phyloP scores from a whole-genome alignment of 2,888 invertebrate genomes.

The Mythimna loreyi region DNA sequence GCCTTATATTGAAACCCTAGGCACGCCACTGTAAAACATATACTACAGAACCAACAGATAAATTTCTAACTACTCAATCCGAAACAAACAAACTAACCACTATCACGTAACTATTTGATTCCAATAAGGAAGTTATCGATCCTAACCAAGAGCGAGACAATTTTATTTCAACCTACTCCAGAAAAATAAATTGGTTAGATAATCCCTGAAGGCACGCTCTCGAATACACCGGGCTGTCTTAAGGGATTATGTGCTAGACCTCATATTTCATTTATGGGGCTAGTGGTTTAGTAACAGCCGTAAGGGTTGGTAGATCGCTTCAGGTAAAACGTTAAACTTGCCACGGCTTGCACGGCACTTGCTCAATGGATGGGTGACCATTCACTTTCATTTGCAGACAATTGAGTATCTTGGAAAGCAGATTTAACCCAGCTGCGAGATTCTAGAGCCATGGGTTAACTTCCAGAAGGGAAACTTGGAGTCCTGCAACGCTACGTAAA shows the following conservation, averaged over 20 bases:
- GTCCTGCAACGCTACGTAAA: no score
- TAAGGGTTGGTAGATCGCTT: neutral
- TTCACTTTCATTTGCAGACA: no score
- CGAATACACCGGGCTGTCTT: slow-evolving; percentile 20
- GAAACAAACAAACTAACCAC: neutral
- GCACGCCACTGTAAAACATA: no score
- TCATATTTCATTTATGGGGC: slow-evolving; percentile 38
- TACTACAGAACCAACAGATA: neutral
- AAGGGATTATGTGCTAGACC: slow-evolving; percentile 25
- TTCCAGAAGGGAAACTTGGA: no score
- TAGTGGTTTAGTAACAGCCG: neutral
- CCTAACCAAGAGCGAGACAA: slow-evolving; percentile 9
- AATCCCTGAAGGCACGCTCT: slow-evolving; percentile 31
- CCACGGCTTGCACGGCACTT: neutral
- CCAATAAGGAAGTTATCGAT: slow-evolving; percentile 21
- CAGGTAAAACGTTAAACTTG: neutral
- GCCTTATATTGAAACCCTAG: no score
- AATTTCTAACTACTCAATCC: neutral
- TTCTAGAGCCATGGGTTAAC: no score
- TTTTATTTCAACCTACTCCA: slow-evolving; percentile 7
- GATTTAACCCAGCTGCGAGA: no score
- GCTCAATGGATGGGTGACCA: neutral
- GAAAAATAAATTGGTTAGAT: slow-evolving; percentile 42
- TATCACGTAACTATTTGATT: slow-evolving; percentile 8
- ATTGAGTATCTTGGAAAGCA: neutral